Percentiles rank a stretch among this genome's conserved stretches.
These are phyloP conservation scores for Leucoptera coffeella DNA, from an alignment of 2,888 invertebrate species.

Conservation along the genomic window DNA sequence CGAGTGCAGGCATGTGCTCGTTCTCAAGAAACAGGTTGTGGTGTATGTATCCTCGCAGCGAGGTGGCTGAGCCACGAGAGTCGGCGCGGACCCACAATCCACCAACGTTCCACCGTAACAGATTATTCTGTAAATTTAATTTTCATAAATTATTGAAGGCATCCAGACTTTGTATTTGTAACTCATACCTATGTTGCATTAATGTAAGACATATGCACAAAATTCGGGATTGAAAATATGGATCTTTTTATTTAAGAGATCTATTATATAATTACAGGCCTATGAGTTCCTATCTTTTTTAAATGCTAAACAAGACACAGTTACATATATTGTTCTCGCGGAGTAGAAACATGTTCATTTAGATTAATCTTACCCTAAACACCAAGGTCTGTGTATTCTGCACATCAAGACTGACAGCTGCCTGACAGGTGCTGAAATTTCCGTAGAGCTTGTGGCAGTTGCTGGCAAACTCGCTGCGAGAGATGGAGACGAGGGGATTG, in stretches of 20 bases:
- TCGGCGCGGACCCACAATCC: slow-evolving; percentile 79
- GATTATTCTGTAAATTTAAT: slow-evolving; percentile 81
- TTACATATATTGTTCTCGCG: too few species aligned
- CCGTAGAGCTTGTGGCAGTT: slow-evolving; percentile 90
- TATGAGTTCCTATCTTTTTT: too few species aligned
- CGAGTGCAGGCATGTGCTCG: slow-evolving; percentile 74
- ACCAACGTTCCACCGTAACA: slow-evolving; percentile 80
- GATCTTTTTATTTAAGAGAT: too few species aligned
- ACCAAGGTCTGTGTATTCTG: slow-evolving; percentile 90
- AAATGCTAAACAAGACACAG: too few species aligned
- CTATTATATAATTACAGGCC: too few species aligned
- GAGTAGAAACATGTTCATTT: too few species aligned
- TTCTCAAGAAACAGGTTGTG: slow-evolving; percentile 91
- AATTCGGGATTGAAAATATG: too few species aligned
- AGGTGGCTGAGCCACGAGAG: slow-evolving; percentile 85
- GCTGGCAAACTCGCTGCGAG: slow-evolving; percentile 75
- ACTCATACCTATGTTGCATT: too few species aligned
- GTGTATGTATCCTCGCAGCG: slow-evolving; percentile 82
- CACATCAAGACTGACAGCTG: slow-evolving; percentile 81
- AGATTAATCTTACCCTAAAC: slow-evolving; percentile 75
- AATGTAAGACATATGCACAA: too few species aligned
- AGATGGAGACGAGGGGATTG: slow-evolving; percentile 83
- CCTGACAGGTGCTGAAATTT: slow-evolving; percentile 85
- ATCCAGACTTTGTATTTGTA: too few species aligned
- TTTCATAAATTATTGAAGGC: too few species aligned